Percentiles rank a stretch among this genome's conserved stretches.
Conservation (phyloP, 2,797 vertebrate species). For the Pipistrellus nathusii region DNA sequence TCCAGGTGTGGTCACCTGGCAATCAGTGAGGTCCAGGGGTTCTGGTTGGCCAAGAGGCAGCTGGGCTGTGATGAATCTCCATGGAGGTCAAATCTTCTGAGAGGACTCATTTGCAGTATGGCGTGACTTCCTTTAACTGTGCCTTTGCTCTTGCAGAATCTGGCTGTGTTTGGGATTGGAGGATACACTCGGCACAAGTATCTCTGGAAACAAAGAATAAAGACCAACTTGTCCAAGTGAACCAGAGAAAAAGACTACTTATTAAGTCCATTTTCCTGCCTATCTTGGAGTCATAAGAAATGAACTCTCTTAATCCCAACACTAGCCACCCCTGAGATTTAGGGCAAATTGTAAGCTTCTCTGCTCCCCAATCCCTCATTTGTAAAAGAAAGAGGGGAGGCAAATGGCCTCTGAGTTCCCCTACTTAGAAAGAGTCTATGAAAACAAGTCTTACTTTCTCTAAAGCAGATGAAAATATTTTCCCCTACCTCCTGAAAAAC, state of each 20-base stretch:
- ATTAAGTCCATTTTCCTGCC: neutral
- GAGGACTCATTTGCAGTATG: constrained; percentile 39
- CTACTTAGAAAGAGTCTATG: neutral
- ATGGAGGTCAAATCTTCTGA: constrained; percentile 36
- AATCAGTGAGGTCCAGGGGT: neutral
- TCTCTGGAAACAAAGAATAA: neutral
- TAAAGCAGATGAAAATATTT: constrained; percentile 49
- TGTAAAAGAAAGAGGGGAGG: neutral
- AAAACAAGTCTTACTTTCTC: constrained; percentile 44
- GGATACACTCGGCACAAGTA: constrained; percentile 52
- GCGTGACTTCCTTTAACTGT: constrained; percentile 40
- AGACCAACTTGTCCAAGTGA: neutral
- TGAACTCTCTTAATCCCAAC: neutral
- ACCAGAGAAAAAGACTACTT: neutral
- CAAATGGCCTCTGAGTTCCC: neutral
- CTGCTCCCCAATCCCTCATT: neutral
- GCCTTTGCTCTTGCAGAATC: constrained; percentile 68
- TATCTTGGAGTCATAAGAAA: neutral
- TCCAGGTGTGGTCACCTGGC: constrained; percentile 41
- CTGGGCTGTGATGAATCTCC: constrained; percentile 4
- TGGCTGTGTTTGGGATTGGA: constrained; percentile 55
- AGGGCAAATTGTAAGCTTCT: neutral
- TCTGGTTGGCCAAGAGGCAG: constrained; percentile 52
- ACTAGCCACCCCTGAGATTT: neutral
- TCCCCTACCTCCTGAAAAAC: neutral